Evolutionary conservation across 1,140 invertebrate species (phyloP).

Genomic region (Cyclina sinensis): DNA sequence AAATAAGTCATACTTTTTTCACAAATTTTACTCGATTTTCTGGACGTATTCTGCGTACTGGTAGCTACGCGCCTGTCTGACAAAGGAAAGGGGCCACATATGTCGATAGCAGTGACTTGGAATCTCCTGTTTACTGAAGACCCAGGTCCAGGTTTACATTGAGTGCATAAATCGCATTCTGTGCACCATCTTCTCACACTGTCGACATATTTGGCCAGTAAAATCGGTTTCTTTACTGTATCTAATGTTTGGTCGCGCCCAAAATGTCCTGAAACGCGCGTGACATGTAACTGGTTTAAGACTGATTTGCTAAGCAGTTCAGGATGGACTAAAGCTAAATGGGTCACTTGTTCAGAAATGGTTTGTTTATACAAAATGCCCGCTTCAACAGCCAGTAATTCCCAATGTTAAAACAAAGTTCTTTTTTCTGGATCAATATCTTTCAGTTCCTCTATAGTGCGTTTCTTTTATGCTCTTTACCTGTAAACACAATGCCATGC

Average conservation of each 20-base stretch:
- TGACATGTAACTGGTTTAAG: background rate
- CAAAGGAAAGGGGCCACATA: constrained; percentile 19
- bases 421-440: background rate
- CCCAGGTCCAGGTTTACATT: constrained; percentile 39
- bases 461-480: background rate
- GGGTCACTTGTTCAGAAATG: background rate
- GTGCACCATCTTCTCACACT: background rate
- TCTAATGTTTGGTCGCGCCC: background rate
- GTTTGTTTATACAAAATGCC: background rate
- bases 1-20: too few species aligned
- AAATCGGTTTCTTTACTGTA: background rate
- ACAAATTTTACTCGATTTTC: too few species aligned
- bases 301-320: background rate
- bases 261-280: background rate
- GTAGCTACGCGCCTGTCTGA: background rate
- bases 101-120: constrained; percentile 22
- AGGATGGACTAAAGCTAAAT: background rate
- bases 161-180: background rate
- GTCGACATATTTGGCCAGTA: constrained; percentile 11
- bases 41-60: too few species aligned
- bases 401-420: background rate
- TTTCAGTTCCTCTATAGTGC: background rate
- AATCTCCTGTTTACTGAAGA: background rate
- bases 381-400: background rate
- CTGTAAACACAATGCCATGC: background rate